Evolutionary conservation across 2,888 invertebrate species (phyloP), one percentile per base, ranked within the genome.

Genomic region (Allacma fusca): DNA sequence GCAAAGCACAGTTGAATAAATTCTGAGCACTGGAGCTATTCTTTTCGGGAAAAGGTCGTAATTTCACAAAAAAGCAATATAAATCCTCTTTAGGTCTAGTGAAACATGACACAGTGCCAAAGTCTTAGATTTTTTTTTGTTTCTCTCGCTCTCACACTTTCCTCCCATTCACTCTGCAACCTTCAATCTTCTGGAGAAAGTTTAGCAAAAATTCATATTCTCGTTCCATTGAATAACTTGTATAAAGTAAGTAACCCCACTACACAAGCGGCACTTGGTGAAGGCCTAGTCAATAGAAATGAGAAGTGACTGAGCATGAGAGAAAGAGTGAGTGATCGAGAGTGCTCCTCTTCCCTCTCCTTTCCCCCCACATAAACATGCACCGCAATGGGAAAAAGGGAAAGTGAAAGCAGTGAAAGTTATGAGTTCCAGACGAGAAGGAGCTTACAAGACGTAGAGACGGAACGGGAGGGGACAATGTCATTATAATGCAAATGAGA

Each of bases 401-500:
- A 23, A 28, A 23, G 68, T 13, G 68, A 65, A 65, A 50, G 50
- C n/a, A 26, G 65, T 65, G 65, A 65, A 65, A 65, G 65, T 5
- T 26, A 24, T 26, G 65, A 24, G 65, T 28, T 26, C 0, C n/a
- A 26, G 5, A 29, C 26, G 23, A n/a, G 34, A 9, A 29, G 68
- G 23, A 34, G 21, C n/a, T n/a, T n/a, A 59, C 28, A n/a, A 29
- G 29, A 12, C 16, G 59, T 29, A 59, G 28, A 59, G 23, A 29
- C 19, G 34, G n/a, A 67, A 29, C 9, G 9, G 19, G 23, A 43
- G 12, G 69, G 40, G 62, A 73, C 7, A 29, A 29, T 62, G 73
- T 64, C 73, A 73, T 73, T 73, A 73, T 73, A 26, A 73, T 73
- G 73, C 73, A 73, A 73, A 73, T 73, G 73, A 73, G 62, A 26